These are phyloP conservation scores for Ctenochaetus hawaiiensis DNA, from an alignment of 2,797 vertebrate species.

Conservation along the genomic window DNA sequence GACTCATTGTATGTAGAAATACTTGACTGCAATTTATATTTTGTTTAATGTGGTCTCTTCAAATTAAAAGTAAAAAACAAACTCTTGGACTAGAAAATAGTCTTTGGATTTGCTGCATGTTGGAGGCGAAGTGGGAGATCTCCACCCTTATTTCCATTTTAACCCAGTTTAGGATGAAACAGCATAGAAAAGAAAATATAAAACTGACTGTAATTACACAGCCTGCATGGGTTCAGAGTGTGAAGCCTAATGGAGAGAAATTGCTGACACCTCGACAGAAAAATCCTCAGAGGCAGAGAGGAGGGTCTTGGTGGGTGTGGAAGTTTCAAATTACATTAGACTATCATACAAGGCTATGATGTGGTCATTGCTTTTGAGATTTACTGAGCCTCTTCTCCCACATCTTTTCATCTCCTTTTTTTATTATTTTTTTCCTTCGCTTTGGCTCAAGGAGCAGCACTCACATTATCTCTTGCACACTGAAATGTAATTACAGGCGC, in stretches of 20 bases:
- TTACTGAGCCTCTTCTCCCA: constrained; percentile 21
- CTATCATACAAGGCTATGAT: constrained; percentile 23
- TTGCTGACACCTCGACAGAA: constrained; percentile 69
- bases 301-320: constrained; percentile 28
- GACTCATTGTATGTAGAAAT: no score
- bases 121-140: constrained; percentile 39
- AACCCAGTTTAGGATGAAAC: constrained; percentile 62
- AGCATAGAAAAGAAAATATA: constrained; percentile 17
- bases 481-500: constrained; percentile 45
- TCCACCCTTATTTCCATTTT: constrained; percentile 67
- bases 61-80: no score
- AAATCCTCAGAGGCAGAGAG: constrained; percentile 48
- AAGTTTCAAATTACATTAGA: constrained; percentile 43
- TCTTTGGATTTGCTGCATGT: constrained; percentile 31
- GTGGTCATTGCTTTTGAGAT: constrained; percentile 28
- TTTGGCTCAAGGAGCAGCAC: constrained; percentile 19
- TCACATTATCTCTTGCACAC: constrained; percentile 14
- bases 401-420: constrained; percentile 30
- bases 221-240: constrained; percentile 39
- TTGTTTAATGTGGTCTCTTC: no score
- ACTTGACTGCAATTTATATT: no score
- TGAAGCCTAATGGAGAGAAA: constrained; percentile 61
- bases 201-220: constrained; percentile 68
- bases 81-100: not conserved
- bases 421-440: not conserved